phyloP scores from a whole-genome alignment of 2,113 vertebrate genomes.

The Petrocephalus microphthalmus region DNA sequence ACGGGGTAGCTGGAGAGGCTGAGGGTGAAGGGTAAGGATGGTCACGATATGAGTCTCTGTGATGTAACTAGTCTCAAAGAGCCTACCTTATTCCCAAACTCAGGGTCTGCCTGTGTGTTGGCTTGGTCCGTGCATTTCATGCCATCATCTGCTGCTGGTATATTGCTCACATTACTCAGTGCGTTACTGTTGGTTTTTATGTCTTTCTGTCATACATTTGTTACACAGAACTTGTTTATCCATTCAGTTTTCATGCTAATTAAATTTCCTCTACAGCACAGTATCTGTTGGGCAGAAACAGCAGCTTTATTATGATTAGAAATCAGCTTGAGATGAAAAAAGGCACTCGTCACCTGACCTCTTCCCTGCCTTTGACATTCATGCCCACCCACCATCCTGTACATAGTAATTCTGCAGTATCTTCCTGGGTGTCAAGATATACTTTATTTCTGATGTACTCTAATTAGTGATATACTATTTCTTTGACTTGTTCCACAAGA shows the following conservation, averaged over 20 bases:
- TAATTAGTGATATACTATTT: background rate
- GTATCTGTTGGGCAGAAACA: background rate
- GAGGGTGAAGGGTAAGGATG: background rate
- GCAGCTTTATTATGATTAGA: background rate
- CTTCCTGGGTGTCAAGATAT: background rate
- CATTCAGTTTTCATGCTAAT: background rate
- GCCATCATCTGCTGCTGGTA: background rate
- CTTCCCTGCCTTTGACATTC: background rate
- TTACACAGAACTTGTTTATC: background rate
- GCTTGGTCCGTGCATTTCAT: background rate
- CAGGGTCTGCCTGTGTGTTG: background rate
- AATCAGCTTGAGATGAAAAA: background rate
- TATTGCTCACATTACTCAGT: background rate
- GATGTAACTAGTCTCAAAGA: background rate
- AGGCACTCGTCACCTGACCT: background rate
- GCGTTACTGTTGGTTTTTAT: background rate
- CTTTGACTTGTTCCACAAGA: background rate
- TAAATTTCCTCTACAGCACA: background rate
- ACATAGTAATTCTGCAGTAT: background rate
- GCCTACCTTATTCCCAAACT: background rate
- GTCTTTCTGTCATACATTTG: background rate
- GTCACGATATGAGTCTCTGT: background rate
- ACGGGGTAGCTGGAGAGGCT: background rate
- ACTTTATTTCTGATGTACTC: background rate
- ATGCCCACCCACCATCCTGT: background rate